These are phyloP conservation scores for Taxidea taxus DNA, from an alignment of 2,113 vertebrate genomes.

Conservation along the genomic window DNA sequence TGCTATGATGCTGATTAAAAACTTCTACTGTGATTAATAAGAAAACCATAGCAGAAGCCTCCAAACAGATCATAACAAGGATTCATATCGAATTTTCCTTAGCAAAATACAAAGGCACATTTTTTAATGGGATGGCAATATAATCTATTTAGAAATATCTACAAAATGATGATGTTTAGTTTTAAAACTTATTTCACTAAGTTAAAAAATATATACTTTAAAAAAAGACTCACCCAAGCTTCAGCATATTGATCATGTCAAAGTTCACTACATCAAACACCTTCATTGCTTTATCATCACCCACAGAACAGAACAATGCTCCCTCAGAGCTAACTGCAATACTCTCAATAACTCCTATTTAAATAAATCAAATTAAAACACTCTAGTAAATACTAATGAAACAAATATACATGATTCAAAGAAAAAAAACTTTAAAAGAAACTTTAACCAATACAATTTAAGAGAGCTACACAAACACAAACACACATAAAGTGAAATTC, in stretches of 20 bases:
- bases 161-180: neutral
- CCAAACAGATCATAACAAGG: neutral
- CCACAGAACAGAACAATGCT: conserved; percentile 94
- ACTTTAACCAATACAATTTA: conserved; percentile 8
- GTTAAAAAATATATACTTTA: conserved; percentile 4
- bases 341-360: conserved; percentile 93
- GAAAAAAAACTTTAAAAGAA: conserved; percentile 26
- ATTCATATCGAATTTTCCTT: neutral
- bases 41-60: conserved; percentile 10
- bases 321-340: conserved; percentile 95
- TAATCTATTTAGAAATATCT: conserved; percentile 37
- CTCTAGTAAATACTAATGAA: conserved; percentile 47
- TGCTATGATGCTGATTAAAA: neutral
- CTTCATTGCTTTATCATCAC: conserved; percentile 99
- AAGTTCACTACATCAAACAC: conserved; percentile 99
- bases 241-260: conserved; percentile 99
- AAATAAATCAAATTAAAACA: conserved; percentile 62
- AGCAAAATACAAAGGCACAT: neutral
- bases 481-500: conserved; percentile 49
- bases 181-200: conserved; percentile 48
- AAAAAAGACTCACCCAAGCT: conserved; percentile 90
- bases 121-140: neutral
- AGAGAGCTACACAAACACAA: neutral
- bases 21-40: conserved; percentile 17
- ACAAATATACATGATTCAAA: conserved; percentile 21